Evolutionary conservation across 1,140 invertebrate genomes (phyloP), one percentile per base, ranked within the genome.

Genomic region (Lucilia sericata): DNA sequence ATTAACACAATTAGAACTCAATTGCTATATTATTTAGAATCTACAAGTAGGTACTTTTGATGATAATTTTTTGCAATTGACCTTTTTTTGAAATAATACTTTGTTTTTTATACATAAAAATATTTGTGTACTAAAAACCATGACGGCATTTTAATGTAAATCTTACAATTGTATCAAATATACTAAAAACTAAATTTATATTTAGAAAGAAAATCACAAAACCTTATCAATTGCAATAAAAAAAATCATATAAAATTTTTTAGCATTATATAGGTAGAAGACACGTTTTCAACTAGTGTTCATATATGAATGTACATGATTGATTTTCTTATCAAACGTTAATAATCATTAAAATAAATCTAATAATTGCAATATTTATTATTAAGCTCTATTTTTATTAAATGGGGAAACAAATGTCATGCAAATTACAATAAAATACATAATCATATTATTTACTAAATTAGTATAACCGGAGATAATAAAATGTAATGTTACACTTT

Each of bases 301-400:
- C 65, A 21, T 21, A 30, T 30, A n/a, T n/a, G n/a, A n/a, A n/a
- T n/a, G n/a, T n/a, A 70, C 21, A 70, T 70, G 65, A 70, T 70
- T 25, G 21, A 21, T 9, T 70, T 70, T 70, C 65, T 70, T 70
- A 70, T 70, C 65, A 70, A 70, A 25, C 21, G 65, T 70, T 70
- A 25, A 70, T 70, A 70, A 70, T 70, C 55, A n/a, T 60, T 60
- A 60, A 17, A 70, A 70, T 10, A 70, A 70, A 70, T 21, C n/a
- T 21, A 70, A 70, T 25, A 70, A 70, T 70, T 21, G 21, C 21
- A 70, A 70, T 60, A 60, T 17, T 60, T 60, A 42, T 42, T 42
- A 55, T 55, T 55, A 55, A 55, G 25, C 25, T 30, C 25, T 30
- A 30, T 12, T 55, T 55, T 13, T 5, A 55, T 7, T 55, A 55